Evolutionary conservation across 2,797 vertebrate genomes (phyloP), one percentile per base, ranked within the genome.

Genomic region (Argya squamiceps): DNA sequence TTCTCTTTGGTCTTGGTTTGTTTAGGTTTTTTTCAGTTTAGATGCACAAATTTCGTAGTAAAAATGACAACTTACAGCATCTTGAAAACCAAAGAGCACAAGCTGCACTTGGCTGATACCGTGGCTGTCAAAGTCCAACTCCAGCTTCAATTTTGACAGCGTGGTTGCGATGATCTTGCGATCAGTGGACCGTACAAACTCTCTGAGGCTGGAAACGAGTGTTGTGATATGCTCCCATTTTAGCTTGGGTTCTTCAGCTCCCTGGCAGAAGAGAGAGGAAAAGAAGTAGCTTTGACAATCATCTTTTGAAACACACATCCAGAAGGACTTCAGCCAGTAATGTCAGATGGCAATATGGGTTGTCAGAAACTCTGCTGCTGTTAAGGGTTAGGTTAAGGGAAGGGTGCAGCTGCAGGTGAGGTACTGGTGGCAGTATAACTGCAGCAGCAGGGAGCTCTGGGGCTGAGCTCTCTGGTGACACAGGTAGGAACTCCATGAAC

Each of bases 51-150:
- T 39, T 58, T 55, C 29, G 55, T 47, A 19, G 2, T 7, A 80
- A 79, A 78, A 71, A 18, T 17, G 16, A 60, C 20, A 71, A 99
- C 99, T 99, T 95, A 99, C 99, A 64, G 99, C 99, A 58, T 99
- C 99, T 96, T 99, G 99, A 96, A 99, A 99, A 92, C 99, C 98
- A n/a, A 99, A 99, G 68, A 99, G 98, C 71, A 99, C 98, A 15
- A 99, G 98, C 96, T 99, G 99, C 88, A 99, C 98, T 95, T 99
- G 99, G 92, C 98, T 99, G 94, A 99, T 99, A 39, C 99, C 99
- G 0, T 98, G 98, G 97, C 99, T 99, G 97, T 99, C 99, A 2
- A 99, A 99, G 96, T 99, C 99, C 53, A 99, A 97, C 97, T 99
- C 99, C 94, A 99, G 97, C 92, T 99, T 99, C 92, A 99, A 98